These are phyloP conservation scores for Drosophila kuntzei DNA, from an alignment of 2,888 invertebrate genomes.

Conservation along the genomic window DNA sequence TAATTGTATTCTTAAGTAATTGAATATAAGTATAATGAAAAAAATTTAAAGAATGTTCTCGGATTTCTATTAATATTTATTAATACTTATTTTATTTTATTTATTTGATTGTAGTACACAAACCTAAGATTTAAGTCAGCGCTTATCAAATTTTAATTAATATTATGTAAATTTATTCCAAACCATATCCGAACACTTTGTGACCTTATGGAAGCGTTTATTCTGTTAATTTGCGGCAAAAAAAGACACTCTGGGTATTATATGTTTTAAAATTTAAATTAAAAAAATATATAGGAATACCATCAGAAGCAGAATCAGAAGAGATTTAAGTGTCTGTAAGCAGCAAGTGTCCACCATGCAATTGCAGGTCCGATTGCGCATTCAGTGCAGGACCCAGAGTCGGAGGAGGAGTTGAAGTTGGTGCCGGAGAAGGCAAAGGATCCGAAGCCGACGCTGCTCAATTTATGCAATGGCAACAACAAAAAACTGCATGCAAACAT, in stretches of 20 bases:
- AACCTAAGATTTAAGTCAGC: no score
- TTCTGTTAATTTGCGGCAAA: constrained; percentile 32
- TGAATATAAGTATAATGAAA: no score
- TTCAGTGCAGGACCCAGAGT: constrained; percentile 5
- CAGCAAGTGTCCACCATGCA: constrained; percentile 74
- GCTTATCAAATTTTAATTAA: no score
- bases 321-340: constrained; percentile 72
- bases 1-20: no score
- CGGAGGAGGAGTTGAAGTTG: background rate
- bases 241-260: constrained; percentile 26
- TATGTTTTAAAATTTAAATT: constrained; percentile 47
- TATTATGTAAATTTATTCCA: background rate
- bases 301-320: constrained; percentile 25
- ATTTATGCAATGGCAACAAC: constrained; percentile 68
- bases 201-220: constrained; percentile 7
- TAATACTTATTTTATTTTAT: no score
- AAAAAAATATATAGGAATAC: constrained; percentile 53
- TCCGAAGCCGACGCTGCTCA: constrained; percentile 54
- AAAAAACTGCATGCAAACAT: constrained; percentile 72
- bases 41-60: no score
- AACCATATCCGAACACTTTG: constrained; percentile 14
- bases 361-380: constrained; percentile 56
- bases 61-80: no score
- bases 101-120: no score
- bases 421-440: background rate